phyloP scores from a whole-genome alignment of 2,888 invertebrate genomes.

The Anoncus sp. region DNA sequence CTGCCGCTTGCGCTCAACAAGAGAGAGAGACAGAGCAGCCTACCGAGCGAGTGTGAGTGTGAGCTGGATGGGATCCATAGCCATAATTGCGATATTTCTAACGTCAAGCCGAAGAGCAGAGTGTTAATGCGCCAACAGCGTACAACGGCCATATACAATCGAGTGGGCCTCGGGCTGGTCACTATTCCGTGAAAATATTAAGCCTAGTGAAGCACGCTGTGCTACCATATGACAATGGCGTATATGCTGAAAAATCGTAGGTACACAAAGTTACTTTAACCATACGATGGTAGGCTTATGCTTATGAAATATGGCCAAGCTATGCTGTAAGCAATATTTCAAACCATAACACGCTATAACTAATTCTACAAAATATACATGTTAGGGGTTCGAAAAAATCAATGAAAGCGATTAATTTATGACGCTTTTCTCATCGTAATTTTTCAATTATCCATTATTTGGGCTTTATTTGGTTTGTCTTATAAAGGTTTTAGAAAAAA shows the following conservation, averaged over 20 bases:
- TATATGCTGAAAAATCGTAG: conserved; percentile 21
- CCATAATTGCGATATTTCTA: conserved; percentile 76
- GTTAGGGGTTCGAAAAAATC: conserved; percentile 15
- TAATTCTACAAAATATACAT: too few relatives aligned
- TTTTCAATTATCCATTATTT: too few relatives aligned
- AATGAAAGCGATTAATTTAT: conserved; percentile 22
- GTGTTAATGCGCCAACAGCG: conserved; percentile 59
- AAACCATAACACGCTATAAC: conserved; percentile 4
- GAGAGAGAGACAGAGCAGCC: conserved; percentile 21
- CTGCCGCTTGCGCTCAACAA: conserved; percentile 62
- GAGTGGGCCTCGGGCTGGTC: conserved; percentile 27
- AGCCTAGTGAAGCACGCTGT: conserved; percentile 15
- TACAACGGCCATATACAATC: neutral
- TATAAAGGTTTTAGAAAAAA: too few relatives aligned
- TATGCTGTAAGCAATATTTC: conserved; percentile 15
- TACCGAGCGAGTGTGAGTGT: conserved; percentile 11
- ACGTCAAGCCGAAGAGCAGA: conserved; percentile 48
- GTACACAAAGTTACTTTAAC: neutral
- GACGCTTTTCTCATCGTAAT: too few relatives aligned
- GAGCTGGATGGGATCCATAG: conserved; percentile 37
- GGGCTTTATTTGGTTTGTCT: too few relatives aligned
- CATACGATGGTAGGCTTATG: neutral
- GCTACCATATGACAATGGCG: neutral
- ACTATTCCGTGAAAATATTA: conserved; percentile 49
- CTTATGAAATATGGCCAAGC: conserved; percentile 39